Conservation (phyloP, 2,888 invertebrate genomes). For the Drosophila nr. perissopoda region DNA sequence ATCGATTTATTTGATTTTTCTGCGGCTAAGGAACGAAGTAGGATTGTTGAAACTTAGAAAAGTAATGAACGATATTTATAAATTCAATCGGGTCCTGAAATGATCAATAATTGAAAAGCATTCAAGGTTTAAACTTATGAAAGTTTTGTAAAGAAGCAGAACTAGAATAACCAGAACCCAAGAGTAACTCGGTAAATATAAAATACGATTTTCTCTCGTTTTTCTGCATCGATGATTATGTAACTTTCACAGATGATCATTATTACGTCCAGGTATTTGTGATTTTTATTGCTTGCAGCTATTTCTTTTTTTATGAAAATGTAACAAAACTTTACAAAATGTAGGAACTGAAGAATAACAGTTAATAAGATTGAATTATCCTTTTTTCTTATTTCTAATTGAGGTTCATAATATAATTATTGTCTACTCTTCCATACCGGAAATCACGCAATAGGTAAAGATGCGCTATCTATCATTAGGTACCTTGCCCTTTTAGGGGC, state of each 20-base stretch:
- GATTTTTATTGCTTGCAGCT: neutral
- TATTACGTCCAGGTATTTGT: neutral
- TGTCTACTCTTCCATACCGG: neutral
- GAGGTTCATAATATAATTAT: neutral
- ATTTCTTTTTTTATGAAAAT: neutral
- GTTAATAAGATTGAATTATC: neutral
- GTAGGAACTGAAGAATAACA: neutral
- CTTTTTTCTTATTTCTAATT: neutral
- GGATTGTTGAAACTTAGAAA: neutral
- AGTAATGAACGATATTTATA: neutral
- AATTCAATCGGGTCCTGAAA: neutral
- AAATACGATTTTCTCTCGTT: neutral
- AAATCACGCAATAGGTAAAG: neutral
- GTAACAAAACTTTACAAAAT: neutral
- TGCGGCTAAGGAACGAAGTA: neutral
- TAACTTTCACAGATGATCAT: neutral
- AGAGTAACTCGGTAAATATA: neutral
- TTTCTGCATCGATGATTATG: neutral
- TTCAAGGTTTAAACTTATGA: neutral
- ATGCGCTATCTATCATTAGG: neutral
- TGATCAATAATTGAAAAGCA: neutral
- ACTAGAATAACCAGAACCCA: neutral
- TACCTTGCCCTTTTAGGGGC: neutral
- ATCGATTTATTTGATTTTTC: neutral
- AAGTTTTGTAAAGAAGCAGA: neutral